These are phyloP conservation scores for Hexactinellida sp. DNA, from an alignment of 37 sponge, comb jelly and placozoan genomes.

Conservation along the genomic window DNA sequence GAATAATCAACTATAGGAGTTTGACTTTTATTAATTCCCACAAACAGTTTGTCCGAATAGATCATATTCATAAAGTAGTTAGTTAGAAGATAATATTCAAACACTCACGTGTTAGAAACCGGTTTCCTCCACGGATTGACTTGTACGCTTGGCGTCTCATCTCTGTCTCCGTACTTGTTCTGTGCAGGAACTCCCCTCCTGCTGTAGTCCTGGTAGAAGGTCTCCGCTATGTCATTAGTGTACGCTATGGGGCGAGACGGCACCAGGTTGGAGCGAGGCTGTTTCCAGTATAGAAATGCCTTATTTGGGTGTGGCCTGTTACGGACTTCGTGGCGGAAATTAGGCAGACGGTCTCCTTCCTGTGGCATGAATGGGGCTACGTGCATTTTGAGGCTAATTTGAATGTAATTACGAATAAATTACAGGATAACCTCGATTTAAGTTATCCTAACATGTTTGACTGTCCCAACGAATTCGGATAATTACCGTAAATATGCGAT, in stretches of 20 bases:
- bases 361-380: neutral
- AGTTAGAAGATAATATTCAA: no score
- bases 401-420: no score
- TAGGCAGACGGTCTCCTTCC: neutral
- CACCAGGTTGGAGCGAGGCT: neutral
- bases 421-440: no score
- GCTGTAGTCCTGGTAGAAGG: neutral
- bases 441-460: no score
- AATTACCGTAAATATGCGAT: no score
- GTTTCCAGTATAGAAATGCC: conserved; percentile 7
- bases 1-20: no score
- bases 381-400: neutral
- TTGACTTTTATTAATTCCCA: no score
- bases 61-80: no score
- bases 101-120: no score
- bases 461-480: no score
- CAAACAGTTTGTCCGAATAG: no score
- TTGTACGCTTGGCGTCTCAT: neutral
- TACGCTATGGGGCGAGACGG: neutral
- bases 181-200: neutral
- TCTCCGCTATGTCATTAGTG: neutral
- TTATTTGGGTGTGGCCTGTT: conserved; percentile 4
- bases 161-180: neutral
- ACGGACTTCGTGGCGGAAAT: conserved; percentile 7
- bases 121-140: conserved; percentile 8